Conservation (phyloP, 2,113 vertebrate genomes). For the Rhynchomys soricoides region DNA sequence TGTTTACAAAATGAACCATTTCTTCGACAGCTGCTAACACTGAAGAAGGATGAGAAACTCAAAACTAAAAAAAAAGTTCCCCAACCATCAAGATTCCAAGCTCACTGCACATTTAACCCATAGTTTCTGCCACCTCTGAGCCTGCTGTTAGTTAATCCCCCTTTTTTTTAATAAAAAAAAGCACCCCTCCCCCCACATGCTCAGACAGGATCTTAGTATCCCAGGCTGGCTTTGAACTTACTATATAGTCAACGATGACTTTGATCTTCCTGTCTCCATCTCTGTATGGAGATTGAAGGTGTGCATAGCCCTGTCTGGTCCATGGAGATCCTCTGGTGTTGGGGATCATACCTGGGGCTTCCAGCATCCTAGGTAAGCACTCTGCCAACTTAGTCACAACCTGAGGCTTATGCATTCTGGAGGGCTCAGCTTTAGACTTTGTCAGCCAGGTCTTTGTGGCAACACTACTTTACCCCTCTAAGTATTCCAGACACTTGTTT, state of each 20-base stretch:
- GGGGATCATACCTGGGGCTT: not conserved
- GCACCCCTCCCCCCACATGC: not conserved
- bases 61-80: not conserved
- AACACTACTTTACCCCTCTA: not conserved
- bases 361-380: not conserved
- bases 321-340: not conserved
- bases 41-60: not conserved
- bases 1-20: not conserved
- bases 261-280: not conserved
- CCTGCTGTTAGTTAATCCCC: not conserved
- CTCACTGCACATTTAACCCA: not conserved
- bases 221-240: not conserved
- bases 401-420: not conserved
- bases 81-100: not conserved
- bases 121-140: not conserved
- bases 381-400: not conserved
- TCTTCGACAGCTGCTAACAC: not conserved
- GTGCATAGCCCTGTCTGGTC: not conserved
- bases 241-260: not conserved
- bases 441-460: not conserved
- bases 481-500: not conserved
- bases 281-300: not conserved
- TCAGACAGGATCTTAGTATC: not conserved
- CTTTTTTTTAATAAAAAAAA: not conserved
- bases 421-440: not conserved